phyloP scores from a whole-genome alignment of 2,888 invertebrate genomes.

The Mamestra brassicae region DNA sequence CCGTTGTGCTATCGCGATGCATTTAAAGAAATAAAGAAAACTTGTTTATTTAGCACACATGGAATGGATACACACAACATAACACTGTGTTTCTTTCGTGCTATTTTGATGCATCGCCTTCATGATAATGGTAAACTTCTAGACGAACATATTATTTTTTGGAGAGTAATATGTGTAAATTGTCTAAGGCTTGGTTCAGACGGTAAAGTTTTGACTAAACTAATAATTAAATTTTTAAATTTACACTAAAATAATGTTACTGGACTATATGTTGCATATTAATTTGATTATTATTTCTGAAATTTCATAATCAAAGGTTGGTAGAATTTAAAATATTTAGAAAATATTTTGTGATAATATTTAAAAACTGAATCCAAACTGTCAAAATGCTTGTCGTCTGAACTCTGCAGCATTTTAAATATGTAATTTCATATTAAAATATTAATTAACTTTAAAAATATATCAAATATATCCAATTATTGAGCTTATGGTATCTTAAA shows the following conservation, averaged over 20 bases:
- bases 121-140: background rate
- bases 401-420: slow-evolving; percentile 17
- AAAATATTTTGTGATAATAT: no score
- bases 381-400: slow-evolving; percentile 20
- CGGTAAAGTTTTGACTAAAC: background rate
- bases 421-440: slow-evolving; percentile 23
- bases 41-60: no score
- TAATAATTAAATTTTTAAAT: no score
- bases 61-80: no score
- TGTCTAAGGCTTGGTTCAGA: slow-evolving; percentile 33
- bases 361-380: background rate
- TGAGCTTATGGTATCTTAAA: slow-evolving; percentile 35
- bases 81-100: no score
- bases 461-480: background rate
- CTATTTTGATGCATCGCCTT: background rate
- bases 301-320: no score
- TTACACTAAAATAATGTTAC: no score
- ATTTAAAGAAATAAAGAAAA: no score
- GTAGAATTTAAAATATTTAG: no score
- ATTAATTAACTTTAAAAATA: slow-evolving; percentile 28
- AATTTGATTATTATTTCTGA: background rate
- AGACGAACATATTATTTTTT: slow-evolving; percentile 1
- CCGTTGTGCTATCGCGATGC: no score
- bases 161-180: background rate
- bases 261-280: background rate